A percentile compares a stretch with the other conserved stretches of the same genome.
Conservation (phyloP, 1,140 invertebrate species). For the Temnothorax nylanderi region DNA sequence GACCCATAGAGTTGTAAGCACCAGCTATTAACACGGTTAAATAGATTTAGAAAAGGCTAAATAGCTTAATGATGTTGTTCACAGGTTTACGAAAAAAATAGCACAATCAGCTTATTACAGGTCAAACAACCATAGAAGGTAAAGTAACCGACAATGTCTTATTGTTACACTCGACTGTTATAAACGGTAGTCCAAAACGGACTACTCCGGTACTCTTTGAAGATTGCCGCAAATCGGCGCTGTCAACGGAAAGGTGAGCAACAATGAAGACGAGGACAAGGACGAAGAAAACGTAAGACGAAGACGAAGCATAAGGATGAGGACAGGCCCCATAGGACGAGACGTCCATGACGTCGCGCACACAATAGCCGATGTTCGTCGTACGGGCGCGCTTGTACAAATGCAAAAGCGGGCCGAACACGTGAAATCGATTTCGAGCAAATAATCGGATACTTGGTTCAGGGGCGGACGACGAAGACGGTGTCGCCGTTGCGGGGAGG, state of each 20-base stretch:
- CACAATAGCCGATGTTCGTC: slow-evolving; percentile 66
- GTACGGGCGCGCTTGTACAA: slow-evolving; percentile 76
- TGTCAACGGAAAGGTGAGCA: slow-evolving; percentile 32
- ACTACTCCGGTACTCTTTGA: not conserved
- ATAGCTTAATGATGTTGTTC: not conserved
- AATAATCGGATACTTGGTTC: slow-evolving; percentile 84
- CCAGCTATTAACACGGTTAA: too few species aligned
- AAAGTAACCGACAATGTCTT: not conserved
- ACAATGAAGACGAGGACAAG: slow-evolving; percentile 37
- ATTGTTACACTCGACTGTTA: not conserved
- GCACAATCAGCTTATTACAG: not conserved
- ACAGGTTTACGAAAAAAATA: not conserved
- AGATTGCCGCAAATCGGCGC: slow-evolving; percentile 26
- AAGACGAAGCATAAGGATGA: slow-evolving; percentile 39
- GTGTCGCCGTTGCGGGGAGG: slow-evolving; percentile 14
- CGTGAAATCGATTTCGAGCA: slow-evolving; percentile 84
- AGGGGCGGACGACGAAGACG: slow-evolving; percentile 65
- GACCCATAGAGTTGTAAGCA: too few species aligned
- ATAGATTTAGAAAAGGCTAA: not conserved
- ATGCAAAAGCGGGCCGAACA: slow-evolving; percentile 80
- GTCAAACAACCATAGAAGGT: not conserved
- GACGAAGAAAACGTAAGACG: slow-evolving; percentile 17
- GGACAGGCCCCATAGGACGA: slow-evolving; percentile 50
- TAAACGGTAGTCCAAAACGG: not conserved
- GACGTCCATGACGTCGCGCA: slow-evolving; percentile 58